Base-by-base conservation (phyloP, 1,140 invertebrate species). In the Danaus melanippus region DNA sequence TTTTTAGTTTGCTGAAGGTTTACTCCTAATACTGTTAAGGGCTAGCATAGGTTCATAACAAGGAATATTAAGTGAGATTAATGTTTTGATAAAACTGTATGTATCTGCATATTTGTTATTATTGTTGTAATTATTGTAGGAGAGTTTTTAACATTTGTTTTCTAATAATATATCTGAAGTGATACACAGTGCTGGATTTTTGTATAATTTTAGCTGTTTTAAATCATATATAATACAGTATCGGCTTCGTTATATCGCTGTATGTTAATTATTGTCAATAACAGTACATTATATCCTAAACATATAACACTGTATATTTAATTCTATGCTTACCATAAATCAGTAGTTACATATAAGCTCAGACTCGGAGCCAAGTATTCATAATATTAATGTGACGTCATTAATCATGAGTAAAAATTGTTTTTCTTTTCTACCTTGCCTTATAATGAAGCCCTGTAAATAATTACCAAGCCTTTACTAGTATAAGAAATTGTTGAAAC, bases 381-480 rank as follows among this genome's bases (percentile, higher is more conserved):
- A 70, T 70, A 67, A 69, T 72, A 60, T 67, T 67, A 69, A 61
- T 75, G 69, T 73, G 69, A 72, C 74, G 81, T 42, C 39, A 76
- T 69, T 65, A 5, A 71, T 66, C 71, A 67, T 57, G 58, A 57
- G 74, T 78, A 66, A 66, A 67, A 73, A 74, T 53, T 53, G 47
- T 63, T 60, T 15, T 45, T 46, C 56, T 69, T 86, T 83, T 84
- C 76, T 84, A 84, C 79, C 79, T 84, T 84, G 79, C 78, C 79
- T 77, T 82, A 76, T 84, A 82, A 76, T 86, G 76, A 84, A 81
- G 78, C 80, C 83, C 79, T 86, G 83, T 86, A 86, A 76, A 86
- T 86, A 86, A 71, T 72, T 78, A 79, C 71, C 69, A 80, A 83
- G 80, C 80, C 79, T 86, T 86, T 86, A 80, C 66, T 76, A 83